phyloP scores from a whole-genome alignment of 2,888 invertebrate genomes.

The Lypha dubia region DNA sequence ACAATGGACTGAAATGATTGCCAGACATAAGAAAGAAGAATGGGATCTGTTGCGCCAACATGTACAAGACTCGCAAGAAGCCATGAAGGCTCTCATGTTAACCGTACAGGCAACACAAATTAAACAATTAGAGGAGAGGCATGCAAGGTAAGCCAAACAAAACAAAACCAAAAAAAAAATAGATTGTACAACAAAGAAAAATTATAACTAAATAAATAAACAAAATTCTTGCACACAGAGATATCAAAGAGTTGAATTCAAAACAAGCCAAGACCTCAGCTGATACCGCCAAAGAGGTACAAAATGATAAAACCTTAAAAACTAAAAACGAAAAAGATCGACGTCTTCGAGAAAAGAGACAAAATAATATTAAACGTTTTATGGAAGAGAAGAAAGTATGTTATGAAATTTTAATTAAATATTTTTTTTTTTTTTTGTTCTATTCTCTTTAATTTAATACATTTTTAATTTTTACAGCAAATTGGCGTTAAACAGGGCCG shows the following conservation, averaged over 20 bases:
- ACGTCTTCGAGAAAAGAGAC: conserved; percentile 95
- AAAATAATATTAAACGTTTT: conserved; percentile 98
- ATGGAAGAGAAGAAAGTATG: conserved; percentile 94
- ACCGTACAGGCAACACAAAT: conserved; percentile 92
- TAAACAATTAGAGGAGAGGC: conserved; percentile 94
- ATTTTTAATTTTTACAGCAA: conserved; percentile 82
- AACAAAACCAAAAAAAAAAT: neutral
- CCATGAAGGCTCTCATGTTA: conserved; percentile 90
- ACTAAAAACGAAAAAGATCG: conserved; percentile 99
- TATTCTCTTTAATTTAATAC: neutral
- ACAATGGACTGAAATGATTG: conserved; percentile 96
- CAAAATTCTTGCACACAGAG: conserved; percentile 84
- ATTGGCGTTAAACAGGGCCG: conserved; percentile 94
- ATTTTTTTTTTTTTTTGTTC: too few relatives aligned
- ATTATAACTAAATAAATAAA: neutral
- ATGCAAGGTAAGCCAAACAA: conserved; percentile 85
- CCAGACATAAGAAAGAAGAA: conserved; percentile 91
- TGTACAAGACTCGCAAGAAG: conserved; percentile 92
- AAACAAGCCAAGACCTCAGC: conserved; percentile 98
- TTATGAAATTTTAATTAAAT: neutral
- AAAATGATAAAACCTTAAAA: conserved; percentile 97
- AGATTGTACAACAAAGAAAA: neutral
- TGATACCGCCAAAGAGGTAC: conserved; percentile 97
- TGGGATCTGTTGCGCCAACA: conserved; percentile 92
- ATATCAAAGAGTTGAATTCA: conserved; percentile 97